phyloP scores from a whole-genome alignment of 2,113 vertebrate genomes.

The Panthera tigris region DNA sequence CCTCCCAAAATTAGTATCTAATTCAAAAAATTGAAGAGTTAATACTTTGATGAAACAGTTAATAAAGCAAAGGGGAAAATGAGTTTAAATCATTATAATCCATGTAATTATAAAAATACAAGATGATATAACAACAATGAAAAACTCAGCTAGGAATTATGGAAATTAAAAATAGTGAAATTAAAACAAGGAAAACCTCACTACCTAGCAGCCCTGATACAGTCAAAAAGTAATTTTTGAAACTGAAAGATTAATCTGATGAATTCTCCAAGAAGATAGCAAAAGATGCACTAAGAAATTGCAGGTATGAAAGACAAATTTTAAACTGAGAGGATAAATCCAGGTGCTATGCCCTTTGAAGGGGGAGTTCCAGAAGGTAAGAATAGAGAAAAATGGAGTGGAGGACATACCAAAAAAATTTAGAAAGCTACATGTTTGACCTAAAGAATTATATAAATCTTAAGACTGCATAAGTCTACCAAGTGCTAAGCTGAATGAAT shows the following conservation, averaged over 20 bases:
- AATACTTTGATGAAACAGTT: background rate
- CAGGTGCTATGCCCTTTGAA: background rate
- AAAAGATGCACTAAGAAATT: background rate
- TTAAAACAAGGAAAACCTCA: background rate
- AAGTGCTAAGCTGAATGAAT: background rate
- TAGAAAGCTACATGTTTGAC: background rate
- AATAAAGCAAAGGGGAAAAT: background rate
- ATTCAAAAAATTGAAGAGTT: background rate
- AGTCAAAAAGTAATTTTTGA: background rate
- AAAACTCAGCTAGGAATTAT: background rate
- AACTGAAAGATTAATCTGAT: background rate
- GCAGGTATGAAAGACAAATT: background rate
- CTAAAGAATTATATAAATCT: background rate
- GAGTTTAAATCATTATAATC: background rate
- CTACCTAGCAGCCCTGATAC: background rate
- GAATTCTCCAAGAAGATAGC: background rate
- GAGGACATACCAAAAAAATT: background rate
- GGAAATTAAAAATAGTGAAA: background rate
- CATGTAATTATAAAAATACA: background rate
- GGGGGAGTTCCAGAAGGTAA: background rate
- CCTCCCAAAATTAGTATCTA: background rate
- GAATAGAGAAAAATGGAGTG: background rate
- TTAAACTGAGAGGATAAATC: background rate
- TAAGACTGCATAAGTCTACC: background rate
- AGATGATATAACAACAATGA: background rate